Evolutionary conservation across 2,797 vertebrate species (phyloP).

Genomic region (Oryzias sinensis): DNA sequence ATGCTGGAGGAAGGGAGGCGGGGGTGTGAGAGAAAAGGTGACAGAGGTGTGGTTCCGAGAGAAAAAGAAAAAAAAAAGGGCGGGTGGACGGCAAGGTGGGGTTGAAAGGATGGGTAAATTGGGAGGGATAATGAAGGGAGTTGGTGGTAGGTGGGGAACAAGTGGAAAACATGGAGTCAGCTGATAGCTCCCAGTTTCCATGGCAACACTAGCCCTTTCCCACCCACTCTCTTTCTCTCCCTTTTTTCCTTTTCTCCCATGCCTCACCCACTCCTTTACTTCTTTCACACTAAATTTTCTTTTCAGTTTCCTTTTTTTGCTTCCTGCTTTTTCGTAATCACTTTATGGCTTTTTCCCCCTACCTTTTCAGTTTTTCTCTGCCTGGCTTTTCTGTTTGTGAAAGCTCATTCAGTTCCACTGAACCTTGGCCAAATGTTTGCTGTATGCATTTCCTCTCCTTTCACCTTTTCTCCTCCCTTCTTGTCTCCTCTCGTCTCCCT

Average conservation of each 20-base stretch:
- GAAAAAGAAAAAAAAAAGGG: slow-evolving; percentile 3
- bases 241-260: slow-evolving; percentile 32
- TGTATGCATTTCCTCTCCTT: neutral
- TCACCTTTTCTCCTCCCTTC: neutral
- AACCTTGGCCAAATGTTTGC: neutral
- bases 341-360: slow-evolving; percentile 3
- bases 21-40: slow-evolving; percentile 39
- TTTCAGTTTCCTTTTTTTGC: slow-evolving; percentile 9
- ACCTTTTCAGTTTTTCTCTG: slow-evolving; percentile 3
- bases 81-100: slow-evolving; percentile 11
- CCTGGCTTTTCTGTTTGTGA: slow-evolving; percentile 9
- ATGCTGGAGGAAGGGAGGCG: slow-evolving; percentile 16
- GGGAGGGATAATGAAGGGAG: slow-evolving; percentile 49
- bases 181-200: slow-evolving; percentile 82
- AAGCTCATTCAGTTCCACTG: slow-evolving; percentile 7
- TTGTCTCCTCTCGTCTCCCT: neutral
- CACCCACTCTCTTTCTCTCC: slow-evolving; percentile 63
- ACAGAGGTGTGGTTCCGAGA: slow-evolving; percentile 19
- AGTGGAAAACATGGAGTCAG: slow-evolving; percentile 75
- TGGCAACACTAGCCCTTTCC: slow-evolving; percentile 78
- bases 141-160: slow-evolving; percentile 61
- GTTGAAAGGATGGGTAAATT: slow-evolving; percentile 42
- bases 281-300: slow-evolving; percentile 54
- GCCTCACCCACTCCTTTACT: slow-evolving; percentile 51
- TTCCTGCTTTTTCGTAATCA: slow-evolving; percentile 18